Evolutionary conservation across 2,113 vertebrate genomes (phyloP), one percentile per base, ranked within the genome.

Genomic region (Oncorhynchus clarkii): DNA sequence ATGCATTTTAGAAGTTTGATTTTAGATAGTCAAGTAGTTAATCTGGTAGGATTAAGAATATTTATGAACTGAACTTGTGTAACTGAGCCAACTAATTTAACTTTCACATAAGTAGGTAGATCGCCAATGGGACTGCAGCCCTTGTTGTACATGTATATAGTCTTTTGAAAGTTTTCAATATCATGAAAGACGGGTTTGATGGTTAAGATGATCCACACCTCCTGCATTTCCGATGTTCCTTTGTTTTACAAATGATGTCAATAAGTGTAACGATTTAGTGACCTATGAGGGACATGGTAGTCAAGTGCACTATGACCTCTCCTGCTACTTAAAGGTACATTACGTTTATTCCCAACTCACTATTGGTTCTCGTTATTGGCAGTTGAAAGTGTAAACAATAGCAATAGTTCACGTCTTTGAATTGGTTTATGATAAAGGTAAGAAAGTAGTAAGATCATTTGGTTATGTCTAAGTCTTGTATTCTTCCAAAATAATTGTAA

Each of bases 61-160:
- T 89, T 87, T 88, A 82, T 85, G 81, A 89, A 54, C 4, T 45
- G 9, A 45, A 85, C 81, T 80, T 74, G 76, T 91, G 84, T 90
- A 89, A 84, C 92, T 93, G 92, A 93, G 91, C 93, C 91, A 90
- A 79, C 84, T 80, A 79, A 85, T 75, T 82, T 70, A 79, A 79
- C 67, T 64, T 75, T 77, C 73, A 0, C 71, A 64, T 54, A 16
- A 54, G n/a, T 71, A 24, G 26, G 76, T 82, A 48, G 74, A 74
- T 77, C 59, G 84, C 91, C 84, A 70, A 67, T 34, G 77, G 88
- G 88, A 92, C 92, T 91, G 90, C 90, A 84, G 86, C 81, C 84
- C 68, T 70, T 1, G 71, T 85, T 89, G 91, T 89, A 90, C 84
- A 87, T 86, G 90, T 89, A 90, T 84, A 88, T 86, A 86, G 0